phyloP scores from a whole-genome alignment of 2,888 invertebrate genomes.

The Noctua janthina region DNA sequence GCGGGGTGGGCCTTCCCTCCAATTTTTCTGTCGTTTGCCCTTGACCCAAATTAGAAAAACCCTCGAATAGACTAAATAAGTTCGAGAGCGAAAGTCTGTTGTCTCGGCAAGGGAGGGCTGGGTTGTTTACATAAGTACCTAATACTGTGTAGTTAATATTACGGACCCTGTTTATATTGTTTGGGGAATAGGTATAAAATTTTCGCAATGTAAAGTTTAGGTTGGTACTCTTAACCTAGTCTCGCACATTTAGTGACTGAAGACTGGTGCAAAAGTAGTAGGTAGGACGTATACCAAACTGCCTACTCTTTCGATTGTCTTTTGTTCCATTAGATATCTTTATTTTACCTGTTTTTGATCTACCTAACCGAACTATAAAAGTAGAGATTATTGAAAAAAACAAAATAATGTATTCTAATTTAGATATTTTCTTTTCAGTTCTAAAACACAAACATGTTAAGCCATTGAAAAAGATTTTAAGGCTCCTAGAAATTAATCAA shows the following conservation, averaged over 20 bases:
- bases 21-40: conserved; percentile 74
- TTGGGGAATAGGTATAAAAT: conserved; percentile 13
- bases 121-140: conserved; percentile 50
- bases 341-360: neutral
- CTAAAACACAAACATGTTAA: neutral
- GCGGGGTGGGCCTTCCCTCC: conserved; percentile 72
- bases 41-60: conserved; percentile 79
- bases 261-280: neutral
- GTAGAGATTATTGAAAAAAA: neutral
- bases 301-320: neutral
- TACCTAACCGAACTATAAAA: neutral
- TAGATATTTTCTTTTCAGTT: conserved; percentile 34
- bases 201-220: conserved; percentile 1
- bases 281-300: neutral
- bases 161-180: conserved; percentile 40
- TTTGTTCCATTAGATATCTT: neutral
- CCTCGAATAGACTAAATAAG: conserved; percentile 70
- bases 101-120: conserved; percentile 48
- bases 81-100: conserved; percentile 57
- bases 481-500: conserved; percentile 19
- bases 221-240: neutral
- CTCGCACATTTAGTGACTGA: neutral
- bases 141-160: conserved; percentile 43
- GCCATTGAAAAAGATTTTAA: conserved; percentile 1
- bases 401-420: conserved; percentile 2